A percentile compares a stretch with the other conserved stretches of the same genome.
These are phyloP conservation scores for Mesochorus sp. DNA, from an alignment of 2,888 invertebrate genomes.

Conservation along the genomic window DNA sequence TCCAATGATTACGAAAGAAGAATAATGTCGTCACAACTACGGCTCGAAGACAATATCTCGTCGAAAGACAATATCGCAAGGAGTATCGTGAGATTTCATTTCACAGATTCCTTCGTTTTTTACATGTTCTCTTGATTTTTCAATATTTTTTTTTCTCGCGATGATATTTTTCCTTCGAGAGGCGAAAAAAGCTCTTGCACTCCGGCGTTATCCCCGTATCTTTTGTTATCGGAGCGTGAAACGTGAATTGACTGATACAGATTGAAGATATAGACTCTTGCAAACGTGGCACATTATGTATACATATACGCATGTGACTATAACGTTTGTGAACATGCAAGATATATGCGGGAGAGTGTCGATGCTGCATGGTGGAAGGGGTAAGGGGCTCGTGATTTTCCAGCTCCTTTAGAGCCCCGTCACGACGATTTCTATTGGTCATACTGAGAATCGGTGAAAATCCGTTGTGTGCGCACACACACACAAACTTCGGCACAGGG, in stretches of 20 bases:
- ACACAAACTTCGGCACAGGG: neutral
- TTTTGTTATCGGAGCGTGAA: conserved; percentile 54
- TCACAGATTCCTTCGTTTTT: neutral
- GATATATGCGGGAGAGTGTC: neutral
- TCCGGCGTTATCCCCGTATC: conserved; percentile 46
- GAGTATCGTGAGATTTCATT: neutral
- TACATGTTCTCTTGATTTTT: neutral
- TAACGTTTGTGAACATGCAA: neutral
- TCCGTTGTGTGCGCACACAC: neutral
- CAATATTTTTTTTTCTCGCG: neutral
- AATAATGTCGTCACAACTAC: neutral
- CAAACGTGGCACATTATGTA: neutral
- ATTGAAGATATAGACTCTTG: conserved; percentile 27
- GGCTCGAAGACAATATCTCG: neutral
- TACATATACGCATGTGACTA: neutral
- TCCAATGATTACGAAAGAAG: neutral
- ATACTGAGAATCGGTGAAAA: conserved; percentile 31
- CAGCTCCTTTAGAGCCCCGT: conserved; percentile 12
- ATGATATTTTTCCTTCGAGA: conserved; percentile 2
- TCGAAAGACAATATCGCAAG: neutral
- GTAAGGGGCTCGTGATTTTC: conserved; percentile 24
- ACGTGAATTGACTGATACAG: conserved; percentile 37
- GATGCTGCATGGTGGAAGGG: neutral
- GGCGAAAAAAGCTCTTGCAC: conserved; percentile 8
- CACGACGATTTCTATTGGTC: conserved; percentile 18